Percentiles rank a stretch among this genome's conserved stretches.
Conservation (phyloP, 2,113 vertebrate species). For the Emydocephalus ijimae region DNA sequence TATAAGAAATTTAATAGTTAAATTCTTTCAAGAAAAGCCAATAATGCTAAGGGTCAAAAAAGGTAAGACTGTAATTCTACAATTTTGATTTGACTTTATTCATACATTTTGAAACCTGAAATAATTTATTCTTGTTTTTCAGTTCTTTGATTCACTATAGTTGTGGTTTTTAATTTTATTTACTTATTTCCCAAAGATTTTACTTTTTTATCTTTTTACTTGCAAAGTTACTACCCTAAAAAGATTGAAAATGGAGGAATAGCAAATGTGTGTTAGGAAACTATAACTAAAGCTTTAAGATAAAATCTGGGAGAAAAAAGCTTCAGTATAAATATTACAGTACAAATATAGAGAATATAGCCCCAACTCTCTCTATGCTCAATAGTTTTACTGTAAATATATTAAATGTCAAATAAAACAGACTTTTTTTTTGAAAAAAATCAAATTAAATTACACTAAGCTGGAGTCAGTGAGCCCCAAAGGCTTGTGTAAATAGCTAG, state of each 20-base stretch:
- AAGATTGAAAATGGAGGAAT: too few species aligned
- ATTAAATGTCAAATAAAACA: not conserved
- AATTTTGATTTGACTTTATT: not conserved
- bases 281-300: not conserved
- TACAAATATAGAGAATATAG: not conserved
- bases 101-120: not conserved
- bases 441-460: not conserved
- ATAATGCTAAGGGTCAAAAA: not conserved
- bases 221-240: too few species aligned
- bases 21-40: not conserved
- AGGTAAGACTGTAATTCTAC: not conserved
- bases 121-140: not conserved
- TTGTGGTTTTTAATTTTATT: not conserved
- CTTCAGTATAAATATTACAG: not conserved
- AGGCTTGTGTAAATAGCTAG: not conserved
- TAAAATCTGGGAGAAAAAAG: not conserved
- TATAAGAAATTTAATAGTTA: not conserved
- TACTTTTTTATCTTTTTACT: too few species aligned
- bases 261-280: not conserved
- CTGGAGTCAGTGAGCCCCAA: not conserved
- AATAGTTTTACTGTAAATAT: not conserved
- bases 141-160: too few species aligned
- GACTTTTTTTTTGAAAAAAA: not conserved
- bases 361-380: accelerated
- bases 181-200: not conserved